Conservation (phyloP, 1,140 invertebrate species). For the Caenorhabditis elegans region WBcel235 BX284602.5:10894501-10895000, state of each 20-base stretch:
- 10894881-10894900: not conserved
- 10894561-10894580: not conserved
- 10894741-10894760: conserved; percentile 7
- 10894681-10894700: not conserved
- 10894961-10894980: not conserved
- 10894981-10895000: conserved; percentile 10
- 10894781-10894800: not conserved
- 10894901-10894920: not conserved
- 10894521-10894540: not conserved
- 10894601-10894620: not conserved
- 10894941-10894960: not conserved
- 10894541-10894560: not conserved
- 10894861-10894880: not conserved
- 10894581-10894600: not conserved
- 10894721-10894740: conserved; percentile 10
- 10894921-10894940: not conserved
- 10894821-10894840: too few species aligned
- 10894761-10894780: conserved; percentile 4
- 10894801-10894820: not conserved
- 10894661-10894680: conserved; percentile 15
- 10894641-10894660: conserved; percentile 10
- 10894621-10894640: not conserved
- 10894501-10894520: too few species aligned
- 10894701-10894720: not conserved
- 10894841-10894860: conserved; percentile 13